Conservation (phyloP, 2,888 invertebrate genomes). For the Oeneis ivallda region DNA sequence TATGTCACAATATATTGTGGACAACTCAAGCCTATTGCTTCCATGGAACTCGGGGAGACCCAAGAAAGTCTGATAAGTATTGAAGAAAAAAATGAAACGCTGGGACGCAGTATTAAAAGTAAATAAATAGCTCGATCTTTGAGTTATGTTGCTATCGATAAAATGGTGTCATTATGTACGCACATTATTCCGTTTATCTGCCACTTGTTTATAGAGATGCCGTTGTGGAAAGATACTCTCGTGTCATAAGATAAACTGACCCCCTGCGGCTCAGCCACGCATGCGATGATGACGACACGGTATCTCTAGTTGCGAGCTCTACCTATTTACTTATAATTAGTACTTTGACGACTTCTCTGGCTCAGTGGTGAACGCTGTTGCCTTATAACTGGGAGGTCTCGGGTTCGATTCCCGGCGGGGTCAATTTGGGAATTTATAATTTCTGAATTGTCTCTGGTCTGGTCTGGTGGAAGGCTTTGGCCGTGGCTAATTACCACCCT, state of each 20-base stretch:
- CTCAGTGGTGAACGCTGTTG: too few relatives aligned
- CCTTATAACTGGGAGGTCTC: too few relatives aligned
- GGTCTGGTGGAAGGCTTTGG: too few relatives aligned
- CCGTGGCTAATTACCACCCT: too few relatives aligned
- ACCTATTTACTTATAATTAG: conserved; percentile 12
- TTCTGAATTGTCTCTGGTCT: too few relatives aligned
- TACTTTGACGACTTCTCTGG: too few relatives aligned
- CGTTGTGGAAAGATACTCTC: conserved; percentile 68
- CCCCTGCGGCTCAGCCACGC: conserved; percentile 59
- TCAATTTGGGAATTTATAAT: too few relatives aligned
- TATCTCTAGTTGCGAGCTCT: conserved; percentile 49
- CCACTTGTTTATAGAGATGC: conserved; percentile 57
- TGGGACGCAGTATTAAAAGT: conserved; percentile 1
- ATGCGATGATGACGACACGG: conserved; percentile 59
- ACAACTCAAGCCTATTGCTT: too few relatives aligned
- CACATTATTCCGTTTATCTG: conserved; percentile 55
- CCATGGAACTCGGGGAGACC: too few relatives aligned
- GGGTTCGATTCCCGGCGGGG: too few relatives aligned
- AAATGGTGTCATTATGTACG: conserved; percentile 7
- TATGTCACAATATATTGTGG: too few relatives aligned
- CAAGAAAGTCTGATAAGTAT: background rate
- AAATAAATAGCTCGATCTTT: conserved; percentile 1
- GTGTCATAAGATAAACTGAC: conserved; percentile 66
- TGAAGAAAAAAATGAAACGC: background rate
- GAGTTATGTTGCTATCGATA: conserved; percentile 2